Evolutionary conservation across 1,140 invertebrate species (phyloP).

Genomic region (Platyura marginata): DNA sequence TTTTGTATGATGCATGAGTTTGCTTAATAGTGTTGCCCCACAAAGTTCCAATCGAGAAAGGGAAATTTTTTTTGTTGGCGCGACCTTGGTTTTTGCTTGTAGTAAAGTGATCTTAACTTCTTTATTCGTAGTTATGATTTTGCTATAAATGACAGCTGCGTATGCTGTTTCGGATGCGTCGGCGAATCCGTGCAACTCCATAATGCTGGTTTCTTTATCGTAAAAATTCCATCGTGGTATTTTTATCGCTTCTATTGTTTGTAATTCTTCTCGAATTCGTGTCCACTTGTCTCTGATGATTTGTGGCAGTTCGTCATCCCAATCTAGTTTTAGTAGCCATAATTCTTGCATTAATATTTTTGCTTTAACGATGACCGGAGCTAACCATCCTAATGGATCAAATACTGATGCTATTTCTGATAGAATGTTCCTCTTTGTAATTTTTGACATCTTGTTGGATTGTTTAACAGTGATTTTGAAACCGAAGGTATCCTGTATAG

Average conservation of each 20-base stretch:
- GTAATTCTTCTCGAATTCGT: neutral
- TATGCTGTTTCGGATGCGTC: conserved; percentile 15
- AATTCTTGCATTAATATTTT: conserved; percentile 25
- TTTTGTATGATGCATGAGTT: too few relatives aligned
- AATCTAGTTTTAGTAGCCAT: conserved; percentile 9
- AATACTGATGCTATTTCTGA: conserved; percentile 14
- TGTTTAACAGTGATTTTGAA: neutral
- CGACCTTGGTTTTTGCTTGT: conserved; percentile 16
- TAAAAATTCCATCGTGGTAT: neutral
- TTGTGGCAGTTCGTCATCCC: neutral
- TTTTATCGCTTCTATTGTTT: too few relatives aligned
- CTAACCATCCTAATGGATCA: conserved; percentile 19
- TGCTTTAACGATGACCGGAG: conserved; percentile 17
- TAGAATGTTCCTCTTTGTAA: too few relatives aligned
- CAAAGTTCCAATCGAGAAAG: conserved; percentile 19
- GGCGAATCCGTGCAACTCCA: conserved; percentile 14
- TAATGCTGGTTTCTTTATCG: neutral
- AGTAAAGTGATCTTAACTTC: conserved; percentile 8
- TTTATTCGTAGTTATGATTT: conserved; percentile 4
- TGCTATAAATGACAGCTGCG: conserved; percentile 13
- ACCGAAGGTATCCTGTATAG: neutral
- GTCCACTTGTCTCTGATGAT: neutral
- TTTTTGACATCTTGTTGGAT: too few relatives aligned
- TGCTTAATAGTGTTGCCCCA: conserved; percentile 12
- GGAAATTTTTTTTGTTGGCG: conserved; percentile 15